Base-by-base conservation (phyloP, 2,113 vertebrate species). In the Spea multiplicata region DNA sequence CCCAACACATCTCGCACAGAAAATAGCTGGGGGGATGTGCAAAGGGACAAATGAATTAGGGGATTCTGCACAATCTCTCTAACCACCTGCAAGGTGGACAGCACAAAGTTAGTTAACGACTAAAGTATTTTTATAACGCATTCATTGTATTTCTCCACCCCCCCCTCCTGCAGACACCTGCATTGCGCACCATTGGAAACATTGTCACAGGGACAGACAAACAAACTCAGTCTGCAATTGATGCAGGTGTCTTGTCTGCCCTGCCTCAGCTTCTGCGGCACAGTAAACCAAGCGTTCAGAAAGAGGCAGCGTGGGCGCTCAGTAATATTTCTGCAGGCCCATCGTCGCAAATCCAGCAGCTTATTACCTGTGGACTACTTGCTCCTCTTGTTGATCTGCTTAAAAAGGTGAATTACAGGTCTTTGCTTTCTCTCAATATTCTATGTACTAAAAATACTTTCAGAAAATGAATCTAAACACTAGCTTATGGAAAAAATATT, bases 271-370 rank as follows among this genome's bases (percentile, higher is more conserved):
- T 97, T 44, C 88, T 99, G 87, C 84, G 53, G 1, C 94, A 97
- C 46, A 8, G 50, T 0, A 95, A 90, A 83, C 0, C 90, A 30
- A 86, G 84, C 0, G 83, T 98, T 72, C 95, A 97, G 90, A 97
- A 96, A 83, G 96, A 98, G 78, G 96, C 95, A 0, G 90, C 93
- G 0, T 98, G 96, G 96, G 48, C 86, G 0, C 85, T 98, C 81
- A 97, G 96, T 44, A 98, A 98, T 44, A 94, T 99, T 0, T 94
- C 95, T 0, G 95, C 97, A 1, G 96, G 97, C 3, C 92, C 95
- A 0, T 74, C 75, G 46, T 86, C 85, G 6, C 96, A 99, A 82
- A 95, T 99, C 78, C 94, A 98, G 17, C 94, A 95, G 55, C 84
- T 99, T 3, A 94, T 97, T 47, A 86, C 86, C 3, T 93, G 88